Evolutionary conservation across 64 coral and sea anemone species (phyloP), one percentile per base, ranked within the genome.

Genomic region (Dendronephthya gigantea): DNA sequence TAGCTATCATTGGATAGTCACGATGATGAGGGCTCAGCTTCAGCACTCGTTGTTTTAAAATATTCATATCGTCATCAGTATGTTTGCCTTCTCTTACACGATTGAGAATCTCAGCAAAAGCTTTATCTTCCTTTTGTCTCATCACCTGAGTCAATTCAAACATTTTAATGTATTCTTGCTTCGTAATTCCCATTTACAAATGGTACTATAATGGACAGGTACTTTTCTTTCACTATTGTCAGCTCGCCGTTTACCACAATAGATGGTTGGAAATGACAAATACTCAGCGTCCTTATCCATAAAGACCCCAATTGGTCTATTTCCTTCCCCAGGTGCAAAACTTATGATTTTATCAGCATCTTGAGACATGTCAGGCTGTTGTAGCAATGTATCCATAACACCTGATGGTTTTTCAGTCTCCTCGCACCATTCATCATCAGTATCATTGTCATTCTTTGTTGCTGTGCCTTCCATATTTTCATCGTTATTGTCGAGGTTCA

Each of bases 221-320:
- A 82, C 65, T 32, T 82, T 37, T 51, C 84, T 92, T 41, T 86
- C 48, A 37, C 83, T 92, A 50, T 75, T 68, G n/a, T 68, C 50
- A 66, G 83, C 35, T 68, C 90, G 76, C 22, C 47, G 82, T 88
- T 92, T 76, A 81, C 90, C 85, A 84, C 90, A 92, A 16, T 79
- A 92, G 30, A 92, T 88, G 68, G 90, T 92, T 88, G 41, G 41
- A 45, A 45, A 88, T 79, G 90, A 88, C 51, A 92, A 69, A 88
- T 76, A 88, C 72, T 91, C 84, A n/a, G 90, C 87, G 41, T 91
- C 86, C 84, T 50, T 92, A 65, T 92, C 85, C 82, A 88, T 88
- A 84, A 91, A 92, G 35, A 92, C 84, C 29, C 90, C 86, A 30
- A 92, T 51, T 35, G 90, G 90, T 87, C 38, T 92, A 28, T 88